Evolutionary conservation across 2,888 invertebrate species (phyloP), one percentile per base, ranked within the genome.

Genomic region (Apamea crenata): DNA sequence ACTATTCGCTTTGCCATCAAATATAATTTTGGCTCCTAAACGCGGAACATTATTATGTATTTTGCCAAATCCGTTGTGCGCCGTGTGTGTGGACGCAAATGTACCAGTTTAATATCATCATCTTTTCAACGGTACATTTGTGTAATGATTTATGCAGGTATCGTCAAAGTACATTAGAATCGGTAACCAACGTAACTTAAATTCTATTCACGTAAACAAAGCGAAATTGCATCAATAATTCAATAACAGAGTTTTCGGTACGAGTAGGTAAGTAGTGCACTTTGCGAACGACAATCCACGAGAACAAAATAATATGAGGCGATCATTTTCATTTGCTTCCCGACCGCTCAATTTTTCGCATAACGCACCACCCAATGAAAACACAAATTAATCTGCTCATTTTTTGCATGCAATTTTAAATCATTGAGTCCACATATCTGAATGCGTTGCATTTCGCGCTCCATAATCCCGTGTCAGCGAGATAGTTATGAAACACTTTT

Each of bases 341-440:
- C 88, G 94, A 91, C 87, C 94, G 93, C 93, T 92, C 97, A 97
- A 97, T 97, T 97, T 97, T 95, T 97, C 97, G 96, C 96, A 96
- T 93, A 96, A 95, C 95, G 96, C 95, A 95, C 95, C 94, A 91
- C 92, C 95, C 96, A 94, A 96, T 96, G 96, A 95, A 96, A 96
- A 96, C 92, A 95, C 94, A 96, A 96, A 96, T 97, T 97, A 97
- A 97, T 97, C 96, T 96, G 93, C 96, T 96, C 96, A 97, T 96
- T 96, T 96, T 96, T 97, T 95, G 95, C 94, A 94, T 95, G 93
- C 95, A 96, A 96, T 96, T 96, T 96, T 95, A 96, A 96, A 96
- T 96, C 91, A 96, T 95, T 96, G 95, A 93, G 93, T 92, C 89
- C 94, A 95, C 95, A 96, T 96, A 95, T 95, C 96, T 94, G 94